These are phyloP conservation scores for Catamblyrhynchus diadema DNA, from an alignment of 2,797 vertebrate species.

Conservation along the genomic window DNA sequence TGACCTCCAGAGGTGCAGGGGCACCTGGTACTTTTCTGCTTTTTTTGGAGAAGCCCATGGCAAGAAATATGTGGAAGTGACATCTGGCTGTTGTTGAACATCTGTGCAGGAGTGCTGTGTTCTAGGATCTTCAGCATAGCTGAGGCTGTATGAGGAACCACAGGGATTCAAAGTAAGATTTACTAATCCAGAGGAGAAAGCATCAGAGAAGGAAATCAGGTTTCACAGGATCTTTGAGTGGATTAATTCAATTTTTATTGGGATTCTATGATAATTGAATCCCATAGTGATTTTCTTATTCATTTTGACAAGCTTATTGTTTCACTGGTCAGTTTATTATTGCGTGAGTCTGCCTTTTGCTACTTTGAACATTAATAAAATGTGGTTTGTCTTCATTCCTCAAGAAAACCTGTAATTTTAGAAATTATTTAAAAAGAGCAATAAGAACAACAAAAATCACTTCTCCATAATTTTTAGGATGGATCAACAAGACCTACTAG, in stretches of 20 bases:
- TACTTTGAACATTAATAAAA: not conserved
- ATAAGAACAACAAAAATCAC: not conserved
- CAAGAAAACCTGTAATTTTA: not conserved
- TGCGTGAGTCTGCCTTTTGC: not conserved
- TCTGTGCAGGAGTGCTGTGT: accelerated
- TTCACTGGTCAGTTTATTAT: not conserved
- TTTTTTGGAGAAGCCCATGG: not conserved
- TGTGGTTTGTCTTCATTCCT: not conserved
- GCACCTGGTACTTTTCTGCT: not conserved
- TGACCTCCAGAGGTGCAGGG: not conserved
- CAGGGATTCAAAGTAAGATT: not conserved
- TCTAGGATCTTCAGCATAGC: not conserved
- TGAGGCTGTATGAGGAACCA: not conserved
- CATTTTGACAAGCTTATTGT: not conserved
- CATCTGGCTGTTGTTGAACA: not conserved
- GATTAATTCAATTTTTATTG: not conserved
- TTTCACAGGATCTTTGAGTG: not conserved
- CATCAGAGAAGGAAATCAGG: not conserved
- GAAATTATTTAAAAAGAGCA: not conserved
- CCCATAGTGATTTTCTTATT: not conserved
- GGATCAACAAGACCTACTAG: not conserved
- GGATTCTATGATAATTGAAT: not conserved
- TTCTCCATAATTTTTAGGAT: not conserved
- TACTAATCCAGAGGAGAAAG: not conserved
- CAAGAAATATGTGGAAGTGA: not conserved